Conservation (phyloP, 2,888 invertebrate species). For the Conchocele bisecta region DNA sequence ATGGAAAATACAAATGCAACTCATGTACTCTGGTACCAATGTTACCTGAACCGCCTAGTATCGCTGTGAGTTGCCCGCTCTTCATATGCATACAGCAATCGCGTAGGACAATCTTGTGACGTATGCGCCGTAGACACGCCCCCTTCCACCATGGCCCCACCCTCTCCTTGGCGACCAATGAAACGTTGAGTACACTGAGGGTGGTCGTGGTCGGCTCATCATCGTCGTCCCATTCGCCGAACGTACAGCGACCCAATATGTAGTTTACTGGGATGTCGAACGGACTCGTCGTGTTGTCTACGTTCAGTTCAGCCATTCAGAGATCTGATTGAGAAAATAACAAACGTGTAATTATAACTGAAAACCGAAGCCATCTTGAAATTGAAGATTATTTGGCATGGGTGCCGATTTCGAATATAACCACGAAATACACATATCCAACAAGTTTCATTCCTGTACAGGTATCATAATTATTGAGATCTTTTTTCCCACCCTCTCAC, state of each 20-base stretch:
- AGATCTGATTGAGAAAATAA: too few species aligned
- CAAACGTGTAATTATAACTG: too few species aligned
- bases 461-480: too few species aligned
- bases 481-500: too few species aligned
- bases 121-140: constrained; percentile 64
- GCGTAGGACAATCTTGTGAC: constrained; percentile 68
- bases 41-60: constrained; percentile 75
- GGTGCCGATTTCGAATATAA: too few species aligned
- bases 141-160: constrained; percentile 76
- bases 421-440: too few species aligned
- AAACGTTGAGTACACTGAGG: constrained; percentile 61
- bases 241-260: constrained; percentile 59
- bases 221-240: constrained; percentile 63
- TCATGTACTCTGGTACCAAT: neutral
- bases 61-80: constrained; percentile 69
- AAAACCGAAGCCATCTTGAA: too few species aligned
- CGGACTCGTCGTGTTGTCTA: constrained; percentile 44
- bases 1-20: too few species aligned
- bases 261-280: constrained; percentile 61
- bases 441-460: too few species aligned
- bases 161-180: constrained; percentile 65
- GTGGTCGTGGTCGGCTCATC: constrained; percentile 51
- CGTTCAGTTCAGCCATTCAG: too few species aligned
- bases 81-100: constrained; percentile 68
- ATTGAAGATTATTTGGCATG: too few species aligned